Percentiles rank a stretch among this genome's conserved stretches.
phyloP scores from a whole-genome alignment of 1,140 invertebrate genomes.

The Neotoxoptera formosana region DNA sequence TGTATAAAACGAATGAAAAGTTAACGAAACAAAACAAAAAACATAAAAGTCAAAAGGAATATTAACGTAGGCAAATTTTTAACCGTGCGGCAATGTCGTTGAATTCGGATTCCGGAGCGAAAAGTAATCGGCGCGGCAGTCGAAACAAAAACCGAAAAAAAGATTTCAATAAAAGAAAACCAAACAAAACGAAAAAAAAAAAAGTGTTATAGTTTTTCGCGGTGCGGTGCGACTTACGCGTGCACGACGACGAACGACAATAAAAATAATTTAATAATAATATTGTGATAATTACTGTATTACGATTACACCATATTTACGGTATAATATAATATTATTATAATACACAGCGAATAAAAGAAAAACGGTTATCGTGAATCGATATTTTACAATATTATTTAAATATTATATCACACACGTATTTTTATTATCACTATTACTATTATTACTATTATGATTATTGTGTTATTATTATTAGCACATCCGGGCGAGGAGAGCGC shows the following conservation, averaged over 20 bases:
- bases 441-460: not conserved
- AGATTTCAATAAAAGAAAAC: not conserved
- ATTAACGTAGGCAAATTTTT: not conserved
- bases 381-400: not conserved
- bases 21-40: not conserved
- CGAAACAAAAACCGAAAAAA: not conserved
- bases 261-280: not conserved
- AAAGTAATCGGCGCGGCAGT: not conserved
- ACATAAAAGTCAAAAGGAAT: not conserved
- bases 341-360: not conserved
- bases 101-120: not conserved
- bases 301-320: not conserved
- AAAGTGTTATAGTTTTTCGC: not conserved
- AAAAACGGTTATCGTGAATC: not conserved
- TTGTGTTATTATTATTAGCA: slow-evolving; percentile 1
- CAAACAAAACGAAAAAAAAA: not conserved
- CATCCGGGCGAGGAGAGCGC: slow-evolving; percentile 42
- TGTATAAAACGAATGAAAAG: not conserved
- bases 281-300: not conserved
- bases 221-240: not conserved
- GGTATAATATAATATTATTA: not conserved
- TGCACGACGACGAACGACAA: not conserved
- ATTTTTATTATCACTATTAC: not conserved
- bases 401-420: not conserved
- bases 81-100: not conserved